Conservation (phyloP, 1,140 invertebrate species). For the Planococcus citri region DNA sequence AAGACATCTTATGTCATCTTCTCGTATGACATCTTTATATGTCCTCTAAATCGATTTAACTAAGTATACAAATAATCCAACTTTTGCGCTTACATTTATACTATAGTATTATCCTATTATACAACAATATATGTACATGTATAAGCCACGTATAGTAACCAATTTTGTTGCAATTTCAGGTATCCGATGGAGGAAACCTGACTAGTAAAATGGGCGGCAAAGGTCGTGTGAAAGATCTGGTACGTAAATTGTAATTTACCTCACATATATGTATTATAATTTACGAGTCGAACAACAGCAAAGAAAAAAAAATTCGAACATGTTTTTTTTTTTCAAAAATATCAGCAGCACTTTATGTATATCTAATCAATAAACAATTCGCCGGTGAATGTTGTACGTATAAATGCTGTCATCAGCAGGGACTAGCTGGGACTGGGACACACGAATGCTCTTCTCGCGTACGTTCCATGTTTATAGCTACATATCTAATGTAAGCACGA, state of each 20-base stretch:
- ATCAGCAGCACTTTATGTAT: background rate
- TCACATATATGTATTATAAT: conserved; percentile 9
- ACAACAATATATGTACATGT: too few species aligned
- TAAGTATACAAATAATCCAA: too few species aligned
- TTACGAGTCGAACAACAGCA: background rate
- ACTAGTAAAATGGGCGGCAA: background rate
- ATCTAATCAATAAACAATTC: background rate
- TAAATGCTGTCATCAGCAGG: too few species aligned
- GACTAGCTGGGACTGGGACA: too few species aligned
- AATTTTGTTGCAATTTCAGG: background rate
- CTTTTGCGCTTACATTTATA: too few species aligned
- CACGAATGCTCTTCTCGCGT: background rate
- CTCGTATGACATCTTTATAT: too few species aligned
- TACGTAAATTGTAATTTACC: background rate
- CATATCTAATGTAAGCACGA: too few species aligned
- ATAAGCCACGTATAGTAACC: too few species aligned
- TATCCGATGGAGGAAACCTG: conserved; percentile 1
- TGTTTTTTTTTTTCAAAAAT: background rate
- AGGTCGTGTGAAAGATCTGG: conserved; percentile 5
- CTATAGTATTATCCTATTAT: too few species aligned
- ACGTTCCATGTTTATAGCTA: too few species aligned
- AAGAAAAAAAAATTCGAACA: background rate
- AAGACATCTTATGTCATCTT: too few species aligned
- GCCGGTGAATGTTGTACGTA: background rate
- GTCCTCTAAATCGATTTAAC: too few species aligned